Base-by-base conservation (phyloP, 1,140 invertebrate species). In the Brachionus plicatilis region DNA sequence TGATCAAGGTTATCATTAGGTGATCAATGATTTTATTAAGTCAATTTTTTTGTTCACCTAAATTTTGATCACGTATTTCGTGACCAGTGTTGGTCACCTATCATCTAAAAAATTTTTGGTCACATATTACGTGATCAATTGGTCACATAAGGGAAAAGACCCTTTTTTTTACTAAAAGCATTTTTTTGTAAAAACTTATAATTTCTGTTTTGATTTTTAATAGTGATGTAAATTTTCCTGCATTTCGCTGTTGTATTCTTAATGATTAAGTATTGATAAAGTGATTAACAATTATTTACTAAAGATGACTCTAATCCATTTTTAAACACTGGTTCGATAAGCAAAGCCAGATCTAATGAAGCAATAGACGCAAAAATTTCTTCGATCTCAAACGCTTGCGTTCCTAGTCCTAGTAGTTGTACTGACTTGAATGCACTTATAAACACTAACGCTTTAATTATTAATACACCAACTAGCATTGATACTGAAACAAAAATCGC, bases 241-340 rank as follows among this genome's bases (percentile, higher is more conserved):
- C 53, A 68, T n/a, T n/a, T 68, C 17, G 27, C 14, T 68, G 66
- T 68, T 68, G 33, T 33, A 37, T 68, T 37, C 33, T 37, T 37
- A 29, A 29, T 29, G 33, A 37, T 7, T 37, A 33, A 29, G 29
- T 68, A 68, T 65, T 24, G 33, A 68, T 33, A 68, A 29, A 68
- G 27, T 68, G 4, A 17, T 41, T 1, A 17, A 72, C 9, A 17
- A 20, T 60, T 20, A 17, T 72, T 43, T 37, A 27, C 20, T 45
- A 43, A 75, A 76, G 72, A 76, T 50, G 72, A 24, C 12, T 50
- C 43, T 50, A 76, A 76, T 50, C 72, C 45, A 76, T 76, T 76
- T 17, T 72, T 72, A 27, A 50, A 47, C 7, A n/a, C 9, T 29
- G 72, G 45, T 50, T 50, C 72, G 14, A 47, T 72, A 41, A 72